Evolutionary conservation across 2,797 vertebrate species (phyloP), one percentile per base, ranked within the genome.

Genomic region (Chrysolophus pictus): DNA sequence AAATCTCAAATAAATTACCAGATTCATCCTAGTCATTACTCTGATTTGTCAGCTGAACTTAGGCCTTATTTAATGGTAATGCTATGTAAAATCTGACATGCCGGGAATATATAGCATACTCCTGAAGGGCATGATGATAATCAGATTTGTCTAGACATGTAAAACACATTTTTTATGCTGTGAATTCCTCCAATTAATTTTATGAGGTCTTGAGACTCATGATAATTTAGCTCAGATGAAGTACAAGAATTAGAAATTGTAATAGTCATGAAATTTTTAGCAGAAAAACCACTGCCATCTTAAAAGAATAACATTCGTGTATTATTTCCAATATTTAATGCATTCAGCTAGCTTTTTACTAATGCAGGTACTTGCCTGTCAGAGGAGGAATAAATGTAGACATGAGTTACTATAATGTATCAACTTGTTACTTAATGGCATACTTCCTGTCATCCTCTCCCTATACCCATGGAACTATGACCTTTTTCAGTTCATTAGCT

Each of bases 101-200:
- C 59, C 88, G 72, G 62, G 79, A 93, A 79, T 94, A 77, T 71
- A 37, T 62, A 65, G 55, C 60, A 5, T 84, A 67, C 82, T 89
- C 92, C 93, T 92, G 80, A 95, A 90, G 83, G 85, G 74, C 63
- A 63, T 67, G 75, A 80, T 92, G 63, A 75, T 79, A 91, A 91
- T 91, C 73, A 87, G 65, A 87, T 94, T 90, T 89, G 69, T 91
- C 91, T 90, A 95, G 85, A 94, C 88, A 70, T 65, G 62, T 79
- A 86, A 93, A 92, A 39, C 67, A 72, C 4, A 29, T 70, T 92
- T 93, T 75, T 68, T 82, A 68, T 84, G 83, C 47, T 4, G 2
- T 69, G 37, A 86, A 46, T 77, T 87, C 68, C 63, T 88, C 47
- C 49, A 80, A 47, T 91, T 87, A 75, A 86, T 92, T 94, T 72